These are phyloP conservation scores for Eustalomyia histrio DNA, from an alignment of 2,888 invertebrate genomes.

Conservation along the genomic window DNA sequence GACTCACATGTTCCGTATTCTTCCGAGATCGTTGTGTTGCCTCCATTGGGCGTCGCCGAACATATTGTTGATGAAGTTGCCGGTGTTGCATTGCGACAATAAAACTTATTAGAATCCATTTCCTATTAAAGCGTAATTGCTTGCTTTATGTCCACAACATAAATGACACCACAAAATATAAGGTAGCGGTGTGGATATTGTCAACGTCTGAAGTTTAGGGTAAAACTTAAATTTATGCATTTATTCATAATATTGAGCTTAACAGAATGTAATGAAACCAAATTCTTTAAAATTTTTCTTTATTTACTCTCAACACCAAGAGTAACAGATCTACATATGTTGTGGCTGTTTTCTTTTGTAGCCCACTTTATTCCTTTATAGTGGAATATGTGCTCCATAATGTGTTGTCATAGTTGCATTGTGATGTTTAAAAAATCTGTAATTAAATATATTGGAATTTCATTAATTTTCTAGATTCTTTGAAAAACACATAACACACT, in stretches of 20 bases:
- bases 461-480: too few relatives aligned
- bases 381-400: too few relatives aligned
- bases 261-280: conserved; percentile 15
- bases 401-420: too few relatives aligned
- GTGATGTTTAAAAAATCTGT: too few relatives aligned
- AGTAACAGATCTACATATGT: too few relatives aligned
- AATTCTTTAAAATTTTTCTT: background rate
- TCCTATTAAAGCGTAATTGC: conserved; percentile 56
- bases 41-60: conserved; percentile 69
- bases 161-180: conserved; percentile 6
- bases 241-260: background rate
- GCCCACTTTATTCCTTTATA: too few relatives aligned
- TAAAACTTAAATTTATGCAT: background rate
- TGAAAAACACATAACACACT: too few relatives aligned
- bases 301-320: too few relatives aligned
- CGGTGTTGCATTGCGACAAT: conserved; percentile 73
- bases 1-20: conserved; percentile 69
- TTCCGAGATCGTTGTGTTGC: conserved; percentile 60
- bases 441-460: too few relatives aligned
- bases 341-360: too few relatives aligned
- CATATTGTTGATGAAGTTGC: conserved; percentile 69
- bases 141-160: conserved; percentile 19
- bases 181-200: background rate
- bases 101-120: conserved; percentile 77
- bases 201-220: background rate